A percentile compares a stretch with the other conserved stretches of the same genome.
These are phyloP conservation scores for Chrysochloris asiatica DNA, from an alignment of 2,113 vertebrate genomes.

Conservation along the genomic window DNA sequence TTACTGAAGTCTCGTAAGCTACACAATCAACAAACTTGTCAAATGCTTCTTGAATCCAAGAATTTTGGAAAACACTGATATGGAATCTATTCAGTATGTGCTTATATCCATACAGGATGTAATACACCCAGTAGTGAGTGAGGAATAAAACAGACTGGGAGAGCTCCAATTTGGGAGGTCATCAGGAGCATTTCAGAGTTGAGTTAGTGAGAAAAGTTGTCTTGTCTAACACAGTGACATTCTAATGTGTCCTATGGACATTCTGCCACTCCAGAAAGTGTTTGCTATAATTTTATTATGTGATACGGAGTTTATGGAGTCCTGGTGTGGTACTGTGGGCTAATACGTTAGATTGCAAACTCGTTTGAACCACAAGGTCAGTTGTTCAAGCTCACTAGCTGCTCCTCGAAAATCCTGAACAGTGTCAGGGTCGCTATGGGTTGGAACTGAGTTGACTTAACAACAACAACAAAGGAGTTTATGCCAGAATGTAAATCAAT, in stretches of 20 bases:
- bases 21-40: neutral
- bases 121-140: neutral
- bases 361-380: too few species aligned
- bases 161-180: neutral
- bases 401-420: too few species aligned
- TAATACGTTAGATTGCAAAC: too few species aligned
- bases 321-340: too few species aligned
- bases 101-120: neutral
- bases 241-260: too few species aligned
- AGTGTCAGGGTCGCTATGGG: too few species aligned
- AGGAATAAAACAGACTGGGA: neutral
- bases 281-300: neutral
- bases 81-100: neutral
- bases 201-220: neutral
- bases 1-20: neutral
- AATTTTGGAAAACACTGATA: neutral
- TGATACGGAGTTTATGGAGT: too few species aligned
- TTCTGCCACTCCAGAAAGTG: neutral
- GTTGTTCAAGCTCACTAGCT: too few species aligned
- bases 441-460: too few species aligned
- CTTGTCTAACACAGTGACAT: neutral
- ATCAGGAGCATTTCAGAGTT: neutral
- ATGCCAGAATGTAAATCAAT: neutral
- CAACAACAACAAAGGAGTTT: too few species aligned
- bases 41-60: neutral